phyloP scores from a whole-genome alignment of 2,888 invertebrate genomes.

The Rhorus exstirpatorius region DNA sequence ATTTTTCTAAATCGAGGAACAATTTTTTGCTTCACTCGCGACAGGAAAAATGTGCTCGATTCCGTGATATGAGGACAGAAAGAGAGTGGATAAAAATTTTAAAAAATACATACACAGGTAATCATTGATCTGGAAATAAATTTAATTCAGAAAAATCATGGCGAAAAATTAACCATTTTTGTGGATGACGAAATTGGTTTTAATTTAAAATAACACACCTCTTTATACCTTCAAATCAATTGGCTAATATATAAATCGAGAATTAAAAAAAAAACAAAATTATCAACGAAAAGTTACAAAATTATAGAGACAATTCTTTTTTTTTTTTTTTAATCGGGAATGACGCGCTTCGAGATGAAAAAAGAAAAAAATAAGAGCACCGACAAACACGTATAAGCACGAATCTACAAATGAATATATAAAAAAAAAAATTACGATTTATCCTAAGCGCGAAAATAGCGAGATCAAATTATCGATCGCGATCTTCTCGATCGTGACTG shows the following conservation, averaged over 20 bases:
- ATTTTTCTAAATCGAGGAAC: slow-evolving; percentile 35
- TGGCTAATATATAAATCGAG: neutral
- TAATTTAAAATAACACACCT: slow-evolving; percentile 1
- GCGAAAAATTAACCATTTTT: neutral
- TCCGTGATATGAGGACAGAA: slow-evolving; percentile 76
- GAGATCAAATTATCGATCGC: neutral
- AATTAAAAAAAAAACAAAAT: slow-evolving; percentile 6
- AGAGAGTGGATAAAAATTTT: slow-evolving; percentile 1
- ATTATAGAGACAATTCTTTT: neutral
- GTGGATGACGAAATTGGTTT: too few species aligned
- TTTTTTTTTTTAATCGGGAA: neutral
- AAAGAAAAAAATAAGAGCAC: neutral
- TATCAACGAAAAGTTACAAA: too few species aligned
- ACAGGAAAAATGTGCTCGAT: slow-evolving; percentile 78
- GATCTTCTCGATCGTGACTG: neutral
- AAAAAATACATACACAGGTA: slow-evolving; percentile 21
- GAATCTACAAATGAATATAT: slow-evolving; percentile 3
- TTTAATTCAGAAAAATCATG: neutral
- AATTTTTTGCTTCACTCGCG: neutral
- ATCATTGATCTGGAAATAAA: slow-evolving; percentile 36
- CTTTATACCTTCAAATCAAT: too few species aligned
- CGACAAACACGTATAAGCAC: neutral
- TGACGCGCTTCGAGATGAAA: neutral
- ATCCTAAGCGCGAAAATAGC: neutral
- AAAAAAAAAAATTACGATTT: neutral